Evolutionary conservation across 2,113 vertebrate species (phyloP).

Genomic region (Nycticebus coucang): DNA sequence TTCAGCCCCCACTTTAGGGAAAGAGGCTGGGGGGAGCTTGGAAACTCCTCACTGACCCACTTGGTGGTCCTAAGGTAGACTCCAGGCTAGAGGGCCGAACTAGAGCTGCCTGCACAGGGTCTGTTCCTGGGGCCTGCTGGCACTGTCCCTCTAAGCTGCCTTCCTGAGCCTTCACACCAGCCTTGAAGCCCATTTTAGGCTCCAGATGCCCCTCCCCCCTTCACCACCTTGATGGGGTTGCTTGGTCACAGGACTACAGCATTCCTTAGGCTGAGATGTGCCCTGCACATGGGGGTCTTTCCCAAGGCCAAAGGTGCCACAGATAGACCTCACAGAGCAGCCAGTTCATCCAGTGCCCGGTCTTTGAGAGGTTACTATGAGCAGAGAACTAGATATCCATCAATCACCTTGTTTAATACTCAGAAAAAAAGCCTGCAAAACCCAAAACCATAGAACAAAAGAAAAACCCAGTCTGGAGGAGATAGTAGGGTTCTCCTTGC

Average conservation of each 20-base stretch:
- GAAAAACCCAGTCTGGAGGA: background rate
- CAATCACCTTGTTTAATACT: background rate
- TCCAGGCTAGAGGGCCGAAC: background rate
- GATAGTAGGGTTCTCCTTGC: background rate
- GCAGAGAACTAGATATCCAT: background rate
- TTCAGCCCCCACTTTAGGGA: fast-evolving
- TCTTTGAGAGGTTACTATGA: background rate
- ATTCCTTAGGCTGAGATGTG: background rate
- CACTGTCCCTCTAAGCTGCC: background rate
- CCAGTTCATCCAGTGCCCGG: fast-evolving
- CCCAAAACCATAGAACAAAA: background rate
- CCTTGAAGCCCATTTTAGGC: background rate
- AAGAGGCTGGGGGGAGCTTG: background rate
- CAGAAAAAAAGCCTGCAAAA: background rate
- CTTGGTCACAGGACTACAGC: background rate
- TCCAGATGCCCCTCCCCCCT: background rate
- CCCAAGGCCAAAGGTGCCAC: background rate
- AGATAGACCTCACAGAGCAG: background rate
- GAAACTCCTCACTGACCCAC: background rate
- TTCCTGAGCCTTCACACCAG: background rate
- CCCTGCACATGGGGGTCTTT: background rate
- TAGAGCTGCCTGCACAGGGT: background rate
- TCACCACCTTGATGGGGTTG: background rate
- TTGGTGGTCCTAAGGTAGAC: background rate
- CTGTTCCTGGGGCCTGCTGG: background rate